Evolutionary conservation across 1,140 invertebrate genomes (phyloP).

Genomic region (Aporrectodea caliginosa): DNA sequence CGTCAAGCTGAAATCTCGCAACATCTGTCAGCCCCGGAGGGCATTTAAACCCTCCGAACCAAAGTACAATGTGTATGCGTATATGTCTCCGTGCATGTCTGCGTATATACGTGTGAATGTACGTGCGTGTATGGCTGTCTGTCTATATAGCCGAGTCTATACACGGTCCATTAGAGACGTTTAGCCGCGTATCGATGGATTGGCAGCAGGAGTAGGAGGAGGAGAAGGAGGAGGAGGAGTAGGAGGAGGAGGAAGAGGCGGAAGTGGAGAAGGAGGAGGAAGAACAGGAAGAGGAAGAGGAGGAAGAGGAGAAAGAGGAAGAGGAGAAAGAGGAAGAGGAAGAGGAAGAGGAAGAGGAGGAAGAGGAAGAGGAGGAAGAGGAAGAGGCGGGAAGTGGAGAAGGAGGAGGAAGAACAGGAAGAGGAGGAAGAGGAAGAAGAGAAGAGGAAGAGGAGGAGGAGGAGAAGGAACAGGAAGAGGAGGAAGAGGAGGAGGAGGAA

Average conservation of each 20-base stretch:
- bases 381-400: conserved; percentile 9
- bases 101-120: no score
- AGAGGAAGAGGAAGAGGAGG: conserved; percentile 5
- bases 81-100: no score
- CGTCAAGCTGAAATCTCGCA: no score
- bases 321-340: conserved; percentile 5
- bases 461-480: conserved; percentile 11
- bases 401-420: conserved; percentile 5
- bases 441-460: conserved; percentile 5
- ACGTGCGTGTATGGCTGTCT: no score
- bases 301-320: not conserved
- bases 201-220: no score
- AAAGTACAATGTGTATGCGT: no score
- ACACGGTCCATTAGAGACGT: no score
- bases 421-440: conserved; percentile 11
- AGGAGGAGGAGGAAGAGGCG: not conserved
- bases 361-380: conserved; percentile 14
- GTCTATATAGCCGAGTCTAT: no score
- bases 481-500: conserved; percentile 18
- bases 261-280: not conserved
- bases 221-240: no score
- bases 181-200: no score
- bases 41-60: no score
- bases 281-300: not conserved
- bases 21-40: no score